A percentile compares a stretch with the other conserved stretches of the same genome.
These are phyloP conservation scores for Dinocampus coccinellae DNA, from an alignment of 2,888 invertebrate genomes.

Conservation along the genomic window DNA sequence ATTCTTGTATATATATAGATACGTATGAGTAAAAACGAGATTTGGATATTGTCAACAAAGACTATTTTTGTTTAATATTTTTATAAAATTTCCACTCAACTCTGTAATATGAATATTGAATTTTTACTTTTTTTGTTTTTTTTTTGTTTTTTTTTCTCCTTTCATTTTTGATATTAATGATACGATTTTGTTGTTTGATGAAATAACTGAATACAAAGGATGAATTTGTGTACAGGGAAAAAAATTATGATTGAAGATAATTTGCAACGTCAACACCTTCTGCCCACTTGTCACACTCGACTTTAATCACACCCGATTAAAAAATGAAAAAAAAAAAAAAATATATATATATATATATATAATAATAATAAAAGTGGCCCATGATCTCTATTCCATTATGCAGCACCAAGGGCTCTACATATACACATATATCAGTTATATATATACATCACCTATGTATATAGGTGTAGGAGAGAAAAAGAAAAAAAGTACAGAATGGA, in stretches of 20 bases:
- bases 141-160: no score
- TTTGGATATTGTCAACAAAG: neutral
- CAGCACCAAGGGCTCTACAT: neutral
- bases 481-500: neutral
- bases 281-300: neutral
- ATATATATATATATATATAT: no score
- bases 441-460: neutral
- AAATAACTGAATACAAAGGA: no score
- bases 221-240: no score
- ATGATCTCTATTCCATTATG: neutral
- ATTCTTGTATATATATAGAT: no score
- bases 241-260: conserved; percentile 3
- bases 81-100: neutral
- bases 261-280: conserved; percentile 9
- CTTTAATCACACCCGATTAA: neutral
- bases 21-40: neutral
- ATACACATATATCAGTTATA: neutral
- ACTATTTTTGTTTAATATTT: neutral
- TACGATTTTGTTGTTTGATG: no score
- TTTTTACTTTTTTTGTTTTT: no score
- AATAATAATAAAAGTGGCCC: no score
- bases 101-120: neutral
- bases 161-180: no score
- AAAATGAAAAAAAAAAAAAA: neutral
- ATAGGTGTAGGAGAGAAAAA: neutral